Evolutionary conservation across 2,113 vertebrate species (phyloP).

Genomic region (Macrotus californicus): DNA sequence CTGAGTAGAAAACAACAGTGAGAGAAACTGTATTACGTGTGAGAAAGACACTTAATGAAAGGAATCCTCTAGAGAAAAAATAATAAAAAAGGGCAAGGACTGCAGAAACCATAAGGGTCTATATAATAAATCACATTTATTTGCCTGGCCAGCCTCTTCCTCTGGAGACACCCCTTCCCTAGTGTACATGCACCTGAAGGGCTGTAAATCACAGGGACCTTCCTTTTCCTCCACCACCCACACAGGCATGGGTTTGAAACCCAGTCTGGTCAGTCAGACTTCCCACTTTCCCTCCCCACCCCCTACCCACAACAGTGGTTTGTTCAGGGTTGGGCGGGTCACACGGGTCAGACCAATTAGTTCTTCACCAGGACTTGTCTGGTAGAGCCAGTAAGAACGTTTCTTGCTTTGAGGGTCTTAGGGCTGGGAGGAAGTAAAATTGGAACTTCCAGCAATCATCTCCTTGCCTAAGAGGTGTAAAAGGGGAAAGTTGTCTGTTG

Average conservation of each 20-base stretch:
- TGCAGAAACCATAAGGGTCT: neutral
- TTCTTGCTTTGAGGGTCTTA: neutral
- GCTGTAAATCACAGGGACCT: neutral
- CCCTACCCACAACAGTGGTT: neutral
- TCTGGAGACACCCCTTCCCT: neutral
- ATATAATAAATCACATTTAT: neutral
- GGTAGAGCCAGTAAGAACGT: neutral
- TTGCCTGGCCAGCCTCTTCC: neutral
- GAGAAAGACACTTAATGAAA: constrained; percentile 54
- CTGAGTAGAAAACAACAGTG: constrained; percentile 30
- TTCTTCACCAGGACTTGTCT: neutral
- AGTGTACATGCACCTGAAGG: neutral
- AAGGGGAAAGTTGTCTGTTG: neutral
- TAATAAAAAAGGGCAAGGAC: constrained; percentile 15
- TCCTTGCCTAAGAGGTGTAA: neutral
- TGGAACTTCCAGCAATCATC: neutral
- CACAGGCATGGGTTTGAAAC: neutral
- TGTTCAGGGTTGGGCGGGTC: neutral
- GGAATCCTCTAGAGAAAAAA: constrained; percentile 37
- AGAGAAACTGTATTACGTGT: neutral
- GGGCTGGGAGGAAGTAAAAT: neutral
- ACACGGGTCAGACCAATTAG: neutral
- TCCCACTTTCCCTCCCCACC: neutral
- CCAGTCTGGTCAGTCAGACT: neutral
- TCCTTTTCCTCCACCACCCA: neutral